phyloP scores from a whole-genome alignment of 23 tunicate species.

The Clavelina lepadiformis region DNA sequence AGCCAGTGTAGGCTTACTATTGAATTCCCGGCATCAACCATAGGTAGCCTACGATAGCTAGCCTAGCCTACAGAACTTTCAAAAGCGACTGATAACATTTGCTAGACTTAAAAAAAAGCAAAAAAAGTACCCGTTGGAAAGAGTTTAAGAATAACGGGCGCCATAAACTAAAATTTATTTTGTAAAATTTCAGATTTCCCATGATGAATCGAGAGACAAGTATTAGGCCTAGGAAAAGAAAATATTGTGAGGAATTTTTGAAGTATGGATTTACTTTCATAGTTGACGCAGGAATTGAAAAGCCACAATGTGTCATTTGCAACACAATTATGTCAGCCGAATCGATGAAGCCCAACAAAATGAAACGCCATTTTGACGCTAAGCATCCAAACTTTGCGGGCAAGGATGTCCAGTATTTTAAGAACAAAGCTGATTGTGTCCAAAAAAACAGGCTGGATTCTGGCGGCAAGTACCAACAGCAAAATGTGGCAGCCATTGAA shows the following conservation, averaged over 20 bases:
- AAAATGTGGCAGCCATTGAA: constrained; percentile 40
- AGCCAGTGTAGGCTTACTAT: constrained; percentile 3
- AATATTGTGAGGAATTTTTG: constrained; percentile 31
- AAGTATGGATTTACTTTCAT: constrained; percentile 29
- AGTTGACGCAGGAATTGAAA: constrained; percentile 29
- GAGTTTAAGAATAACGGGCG: constrained; percentile 3
- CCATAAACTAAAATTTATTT: constrained; percentile 14
- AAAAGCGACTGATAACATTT: constrained; percentile 2
- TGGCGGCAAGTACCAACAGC: constrained; percentile 52
- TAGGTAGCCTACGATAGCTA: constrained; percentile 5
- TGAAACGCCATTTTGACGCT: constrained; percentile 39
- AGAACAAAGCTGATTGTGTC: constrained; percentile 36
- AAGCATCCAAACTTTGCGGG: constrained; percentile 37
- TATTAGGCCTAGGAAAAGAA: constrained; percentile 21
- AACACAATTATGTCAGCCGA: constrained; percentile 46
- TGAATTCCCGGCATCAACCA: constrained; percentile 5
- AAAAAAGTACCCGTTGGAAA: constrained; percentile 4
- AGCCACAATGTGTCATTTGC: constrained; percentile 49
- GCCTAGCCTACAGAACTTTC: constrained; percentile 5
- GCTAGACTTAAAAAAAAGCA: constrained; percentile 2
- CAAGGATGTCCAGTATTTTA: constrained; percentile 37
- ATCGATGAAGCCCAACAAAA: constrained; percentile 46
- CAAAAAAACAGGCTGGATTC: constrained; percentile 32
- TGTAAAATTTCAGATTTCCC: constrained; percentile 18
- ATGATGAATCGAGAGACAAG: constrained; percentile 20